Conservation (phyloP, 2,888 invertebrate genomes). For the Nebria brevicollis region DNA sequence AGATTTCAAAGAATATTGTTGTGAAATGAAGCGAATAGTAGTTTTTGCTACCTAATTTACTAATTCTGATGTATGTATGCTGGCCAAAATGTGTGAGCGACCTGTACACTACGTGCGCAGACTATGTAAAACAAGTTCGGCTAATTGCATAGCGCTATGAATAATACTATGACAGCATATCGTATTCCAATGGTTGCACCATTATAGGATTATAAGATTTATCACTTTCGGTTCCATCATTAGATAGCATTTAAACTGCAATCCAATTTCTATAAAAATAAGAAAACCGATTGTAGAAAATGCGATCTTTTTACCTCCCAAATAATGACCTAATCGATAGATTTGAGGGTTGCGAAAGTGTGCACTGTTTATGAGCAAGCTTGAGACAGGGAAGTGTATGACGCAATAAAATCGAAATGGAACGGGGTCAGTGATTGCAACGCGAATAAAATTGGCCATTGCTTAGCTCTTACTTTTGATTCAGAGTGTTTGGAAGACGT, state of each 20-base stretch:
- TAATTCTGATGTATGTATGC: too few relatives aligned
- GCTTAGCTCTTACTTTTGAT: neutral
- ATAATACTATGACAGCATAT: too few relatives aligned
- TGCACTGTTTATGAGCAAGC: neutral
- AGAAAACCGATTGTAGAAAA: neutral
- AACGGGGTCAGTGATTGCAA: slow-evolving; percentile 9
- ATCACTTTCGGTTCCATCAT: neutral
- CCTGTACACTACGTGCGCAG: too few relatives aligned
- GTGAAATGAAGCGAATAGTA: too few relatives aligned
- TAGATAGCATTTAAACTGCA: neutral
- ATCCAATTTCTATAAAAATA: neutral
- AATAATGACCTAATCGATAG: neutral
- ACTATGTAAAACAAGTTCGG: too few relatives aligned
- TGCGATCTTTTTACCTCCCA: neutral
- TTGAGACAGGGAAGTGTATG: neutral
- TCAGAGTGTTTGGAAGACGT: neutral
- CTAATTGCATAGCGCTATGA: too few relatives aligned
- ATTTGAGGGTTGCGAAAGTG: neutral
- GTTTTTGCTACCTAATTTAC: too few relatives aligned
- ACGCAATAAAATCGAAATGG: neutral
- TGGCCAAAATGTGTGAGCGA: too few relatives aligned
- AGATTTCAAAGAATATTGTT: too few relatives aligned
- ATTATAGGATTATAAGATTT: neutral
- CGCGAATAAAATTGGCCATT: neutral
- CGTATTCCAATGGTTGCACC: neutral